Evolutionary conservation across 2,888 invertebrate species (phyloP), one percentile per base, ranked within the genome.

Genomic region (Drosophila mettleri): DNA sequence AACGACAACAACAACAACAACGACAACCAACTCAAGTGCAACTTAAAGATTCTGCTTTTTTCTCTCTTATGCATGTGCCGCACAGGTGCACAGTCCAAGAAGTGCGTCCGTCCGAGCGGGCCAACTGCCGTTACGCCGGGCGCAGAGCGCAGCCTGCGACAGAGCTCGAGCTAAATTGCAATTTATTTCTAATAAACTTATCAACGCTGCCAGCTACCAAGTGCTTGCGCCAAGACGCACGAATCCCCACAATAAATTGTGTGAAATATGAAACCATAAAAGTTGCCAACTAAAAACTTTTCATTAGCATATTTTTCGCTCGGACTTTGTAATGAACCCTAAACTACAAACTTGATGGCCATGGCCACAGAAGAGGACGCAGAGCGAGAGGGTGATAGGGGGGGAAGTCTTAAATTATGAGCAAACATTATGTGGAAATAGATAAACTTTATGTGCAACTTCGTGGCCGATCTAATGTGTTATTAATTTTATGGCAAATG

Each of bases 111-210:
- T 34, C 20, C n/a, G 39, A 59, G 43, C 58, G 64, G 62, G 63
- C 61, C 43, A 67, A 61, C 36, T 78, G 74, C 82, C 88, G 88
- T 87, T 87, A 82, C n/a, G 69, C 20, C 66, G 20, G 51, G 38
- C 10, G 43, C 29, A 36, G 39, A 34, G 39, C 34, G n/a, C 31
- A 41, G 53, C 16, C 57, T 49, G 67, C 49, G 58, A 46, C 58
- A 61, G 46, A 58, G 60, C 52, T 58, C 45, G 29, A 55, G 78
- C 89, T 75, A 89, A 89, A 84, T 89, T 87, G 85, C 85, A 86
- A 86, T 86, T 86, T 89, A 86, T 86, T 71, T 86, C 89, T 88
- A 89, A 86, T 86, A 86, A 86, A 86, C 85, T 89, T 86, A 86
- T 86, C 85, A 88, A 79, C 85, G 82, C 85, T 65, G 69, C 66